Evolutionary conservation across 2,888 invertebrate species (phyloP), one percentile per base, ranked within the genome.

Genomic region (Tineola bisselliella): DNA sequence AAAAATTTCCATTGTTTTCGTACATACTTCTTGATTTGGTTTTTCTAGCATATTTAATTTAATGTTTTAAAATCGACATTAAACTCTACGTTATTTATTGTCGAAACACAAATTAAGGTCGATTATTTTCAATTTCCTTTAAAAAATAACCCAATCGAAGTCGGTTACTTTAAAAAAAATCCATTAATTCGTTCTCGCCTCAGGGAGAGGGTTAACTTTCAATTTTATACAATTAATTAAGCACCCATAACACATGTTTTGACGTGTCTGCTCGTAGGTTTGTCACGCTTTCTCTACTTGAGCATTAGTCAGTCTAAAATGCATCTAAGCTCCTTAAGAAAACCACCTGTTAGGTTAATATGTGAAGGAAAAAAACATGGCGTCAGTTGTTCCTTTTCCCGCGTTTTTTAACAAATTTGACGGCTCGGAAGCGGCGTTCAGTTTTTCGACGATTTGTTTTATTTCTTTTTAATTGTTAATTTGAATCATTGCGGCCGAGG

Each of bases 391-490:
- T 69, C 69, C 63, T 68, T 62, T 75, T 78, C 79, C 81, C 81
- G 77, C 74, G 72, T 69, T 69, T 70, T 60, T 74, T 71, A 70
- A 67, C 69, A 68, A 68, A 70, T 68, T 66, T 69, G 69, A 69
- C 70, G 69, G 74, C 77, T 76, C 72, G 70, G 60, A 60, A 44
- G 44, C 60, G 60, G 44, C 30, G 38, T 43, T 58, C 43, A 19
- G 17, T 19, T 30, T n/a, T 33, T 33, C 13, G 15, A 72, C 74
- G 84, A 86, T 87, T 86, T 86, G 84, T 86, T 86, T 86, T 86
- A 87, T 87, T 83, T 82, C 81, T 84, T 86, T 87, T 86, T 87
- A 87, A 87, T 87, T 87, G 84, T 86, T 73, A 70, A 72, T 73
- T 72, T 69, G 72, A 68, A 71, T 68, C 70, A 69, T 67, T 69